phyloP scores from a whole-genome alignment of 2,113 vertebrate genomes.

The Meriones unguiculatus region DNA sequence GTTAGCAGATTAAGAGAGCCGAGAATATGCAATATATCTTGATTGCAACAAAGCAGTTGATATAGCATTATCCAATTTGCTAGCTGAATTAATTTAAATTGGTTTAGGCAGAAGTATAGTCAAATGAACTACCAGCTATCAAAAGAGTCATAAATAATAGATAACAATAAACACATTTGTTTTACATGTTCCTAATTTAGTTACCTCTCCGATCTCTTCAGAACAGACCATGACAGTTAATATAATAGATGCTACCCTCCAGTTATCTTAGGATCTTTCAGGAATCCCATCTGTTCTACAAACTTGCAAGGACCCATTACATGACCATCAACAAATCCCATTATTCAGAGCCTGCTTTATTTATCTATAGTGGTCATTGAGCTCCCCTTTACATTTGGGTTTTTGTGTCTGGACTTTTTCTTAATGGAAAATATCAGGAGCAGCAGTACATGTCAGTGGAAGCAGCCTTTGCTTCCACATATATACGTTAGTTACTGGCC shows the following conservation, averaged over 20 bases:
- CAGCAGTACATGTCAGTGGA: not conserved
- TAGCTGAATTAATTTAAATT: conserved; percentile 81
- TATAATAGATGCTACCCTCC: conserved; percentile 62
- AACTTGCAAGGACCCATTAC: conserved; percentile 67
- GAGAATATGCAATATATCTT: conserved; percentile 81
- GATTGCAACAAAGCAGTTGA: conserved; percentile 80
- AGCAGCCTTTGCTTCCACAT: not conserved
- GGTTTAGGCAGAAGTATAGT: conserved; percentile 78
- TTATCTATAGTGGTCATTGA: conserved; percentile 54
- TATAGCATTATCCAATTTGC: conserved; percentile 80
- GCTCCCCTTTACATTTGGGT: conserved; percentile 51
- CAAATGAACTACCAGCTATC: conserved; percentile 77
- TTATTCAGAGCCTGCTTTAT: conserved; percentile 68
- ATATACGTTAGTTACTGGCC: not conserved
- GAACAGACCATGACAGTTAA: conserved; percentile 71
- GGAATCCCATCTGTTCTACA: conserved; percentile 74
- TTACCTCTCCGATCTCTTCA: conserved; percentile 67
- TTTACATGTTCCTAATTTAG: conserved; percentile 78
- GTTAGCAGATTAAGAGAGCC: conserved; percentile 79
- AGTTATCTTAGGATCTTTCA: conserved; percentile 76
- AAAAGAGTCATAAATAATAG: conserved; percentile 81
- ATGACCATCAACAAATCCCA: conserved; percentile 58
- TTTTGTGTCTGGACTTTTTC: conserved; percentile 68
- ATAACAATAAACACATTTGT: conserved; percentile 84
- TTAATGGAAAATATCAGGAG: conserved; percentile 15